Evolutionary conservation across 2,888 invertebrate genomes (phyloP), one percentile per base, ranked within the genome.

Genomic region (Tortrix viridana): DNA sequence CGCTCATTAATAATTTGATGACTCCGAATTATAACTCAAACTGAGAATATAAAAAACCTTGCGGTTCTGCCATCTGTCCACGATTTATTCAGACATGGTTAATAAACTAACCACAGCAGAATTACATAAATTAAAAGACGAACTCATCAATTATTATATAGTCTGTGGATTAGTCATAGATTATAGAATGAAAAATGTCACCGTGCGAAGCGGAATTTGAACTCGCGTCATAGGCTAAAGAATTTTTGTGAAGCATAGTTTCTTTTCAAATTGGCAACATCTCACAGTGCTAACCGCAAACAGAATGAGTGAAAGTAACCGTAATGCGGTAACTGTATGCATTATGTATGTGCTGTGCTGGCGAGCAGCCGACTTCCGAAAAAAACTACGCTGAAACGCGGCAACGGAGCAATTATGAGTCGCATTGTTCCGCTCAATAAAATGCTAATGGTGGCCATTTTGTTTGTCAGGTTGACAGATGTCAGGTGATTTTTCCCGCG

Each of bases 301-400:
- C 52, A 52, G 54, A 48, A 20, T 43, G 14, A 74, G 84, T 78
- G 83, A 84, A 84, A 83, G 82, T 53, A 53, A 14, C 16, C 16
- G 53, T 74, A 76, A 77, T 79, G 81, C 69, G 70, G 79, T 80
- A 81, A 82, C 77, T 70, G 54, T 65, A 79, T 82, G 77, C 75
- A 82, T 83, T 72, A 82, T 81, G 71, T 70, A 80, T 72, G 68
- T 69, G 37, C 19, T 19, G 18, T 22, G 52, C 46, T n/a, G 23
- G 68, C 68, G 70, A 74, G 74, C 73, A 70, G 71, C 68, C 61
- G 68, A 72, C 76, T 80, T 78, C 80, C 81, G 79, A 81, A 81
- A 81, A 74, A 74, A 73, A 72, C 50, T 50, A 62, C 49, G 50
- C 57, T 62, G 58, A 57, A 59, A 59, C 50, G 63, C 54, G 58